Conservation (phyloP, 2,113 vertebrate species). For the Tautogolabrus adspersus region DNA sequence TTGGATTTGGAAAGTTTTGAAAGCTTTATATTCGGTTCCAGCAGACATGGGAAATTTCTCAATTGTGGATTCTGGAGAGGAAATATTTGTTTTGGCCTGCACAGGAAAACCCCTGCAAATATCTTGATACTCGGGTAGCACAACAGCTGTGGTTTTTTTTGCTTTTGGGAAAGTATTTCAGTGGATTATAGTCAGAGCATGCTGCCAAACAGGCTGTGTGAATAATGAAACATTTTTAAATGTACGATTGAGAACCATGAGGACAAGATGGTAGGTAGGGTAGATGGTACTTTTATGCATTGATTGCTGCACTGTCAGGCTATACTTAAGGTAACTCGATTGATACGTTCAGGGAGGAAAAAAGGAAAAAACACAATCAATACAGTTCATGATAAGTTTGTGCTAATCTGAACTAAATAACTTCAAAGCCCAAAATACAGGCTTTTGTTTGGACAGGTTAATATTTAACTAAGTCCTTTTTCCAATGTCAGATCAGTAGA, state of each 20-base stretch:
- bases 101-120: conserved; percentile 5
- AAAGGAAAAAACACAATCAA: neutral
- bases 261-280: no score
- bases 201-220: neutral
- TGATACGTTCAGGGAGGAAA: no score
- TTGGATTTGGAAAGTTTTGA: neutral
- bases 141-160: conserved; percentile 19
- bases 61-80: neutral
- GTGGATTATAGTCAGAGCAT: conserved; percentile 1
- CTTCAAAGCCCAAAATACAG: neutral
- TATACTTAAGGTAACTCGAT: no score
- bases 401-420: neutral
- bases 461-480: conserved; percentile 56
- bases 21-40: neutral
- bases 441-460: conserved; percentile 44
- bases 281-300: no score
- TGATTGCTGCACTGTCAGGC: no score
- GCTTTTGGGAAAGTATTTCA: neutral
- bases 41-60: neutral
- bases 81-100: neutral
- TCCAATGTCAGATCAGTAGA: conserved; percentile 31
- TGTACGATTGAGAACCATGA: neutral
- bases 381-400: neutral
- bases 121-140: conserved; percentile 7
- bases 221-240: neutral